Conservation (phyloP, 2,797 vertebrate species). For the Sebastes itinus region DNA sequence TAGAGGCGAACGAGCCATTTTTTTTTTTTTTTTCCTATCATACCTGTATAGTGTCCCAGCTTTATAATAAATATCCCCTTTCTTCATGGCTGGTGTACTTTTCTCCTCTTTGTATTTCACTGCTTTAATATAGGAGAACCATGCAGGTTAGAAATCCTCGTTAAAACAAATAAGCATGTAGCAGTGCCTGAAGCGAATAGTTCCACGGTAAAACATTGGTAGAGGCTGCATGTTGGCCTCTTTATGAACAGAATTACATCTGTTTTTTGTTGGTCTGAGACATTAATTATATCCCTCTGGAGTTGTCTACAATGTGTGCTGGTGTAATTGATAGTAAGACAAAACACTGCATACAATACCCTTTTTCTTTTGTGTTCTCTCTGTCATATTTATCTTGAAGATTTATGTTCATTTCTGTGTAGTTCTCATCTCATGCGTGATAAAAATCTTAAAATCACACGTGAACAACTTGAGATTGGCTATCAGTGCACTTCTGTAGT, state of each 20-base stretch:
- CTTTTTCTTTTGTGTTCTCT: constrained; percentile 12
- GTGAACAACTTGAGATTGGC: neutral
- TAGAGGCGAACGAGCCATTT: neutral
- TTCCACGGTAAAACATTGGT: constrained; percentile 71
- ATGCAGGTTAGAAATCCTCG: constrained; percentile 49
- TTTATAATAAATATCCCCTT: neutral
- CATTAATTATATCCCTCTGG: constrained; percentile 73
- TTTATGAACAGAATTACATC: constrained; percentile 77
- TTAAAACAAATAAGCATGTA: constrained; percentile 69
- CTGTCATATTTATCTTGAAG: neutral
- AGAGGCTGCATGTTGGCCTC: constrained; percentile 66
- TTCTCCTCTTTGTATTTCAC: constrained; percentile 34
- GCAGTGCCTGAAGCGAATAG: constrained; percentile 72
- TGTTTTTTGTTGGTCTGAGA: constrained; percentile 75
- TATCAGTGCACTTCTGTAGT: neutral
- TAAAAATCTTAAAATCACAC: neutral
- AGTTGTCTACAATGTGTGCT: constrained; percentile 41
- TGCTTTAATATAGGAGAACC: constrained; percentile 33
- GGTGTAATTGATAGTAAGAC: constrained; percentile 49
- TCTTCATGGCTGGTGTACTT: constrained; percentile 1
- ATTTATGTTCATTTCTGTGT: neutral
- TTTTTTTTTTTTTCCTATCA: neutral
- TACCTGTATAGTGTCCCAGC: neutral
- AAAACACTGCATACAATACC: constrained; percentile 29
- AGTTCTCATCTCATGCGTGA: neutral